phyloP scores from a whole-genome alignment of 2,888 invertebrate genomes.

The Patella pellucida region DNA sequence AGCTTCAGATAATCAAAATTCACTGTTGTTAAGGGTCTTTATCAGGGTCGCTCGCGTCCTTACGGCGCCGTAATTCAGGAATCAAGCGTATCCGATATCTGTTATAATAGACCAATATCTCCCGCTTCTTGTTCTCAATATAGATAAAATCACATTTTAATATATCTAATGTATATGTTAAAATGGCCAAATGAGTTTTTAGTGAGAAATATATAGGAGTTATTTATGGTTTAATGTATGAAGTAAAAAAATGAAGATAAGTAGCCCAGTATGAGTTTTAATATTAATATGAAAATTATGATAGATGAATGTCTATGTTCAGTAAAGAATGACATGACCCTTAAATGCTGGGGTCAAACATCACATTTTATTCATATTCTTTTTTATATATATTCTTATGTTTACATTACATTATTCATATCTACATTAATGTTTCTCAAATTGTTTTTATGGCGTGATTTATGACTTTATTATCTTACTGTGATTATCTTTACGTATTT shows the following conservation, averaged over 20 bases:
- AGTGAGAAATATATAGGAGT: constrained; percentile 11
- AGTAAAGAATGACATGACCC: background rate
- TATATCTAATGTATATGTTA: constrained; percentile 9
- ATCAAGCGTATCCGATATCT: constrained; percentile 1
- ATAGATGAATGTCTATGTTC: constrained; percentile 4
- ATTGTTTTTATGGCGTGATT: no score
- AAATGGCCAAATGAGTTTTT: constrained; percentile 10
- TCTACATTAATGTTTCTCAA: no score
- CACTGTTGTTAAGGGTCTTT: constrained; percentile 1
- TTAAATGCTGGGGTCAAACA: background rate
- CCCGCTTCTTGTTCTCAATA: background rate
- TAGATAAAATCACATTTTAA: constrained; percentile 1
- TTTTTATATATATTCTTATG: no score
- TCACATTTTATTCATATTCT: constrained; percentile 3
- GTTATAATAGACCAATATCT: constrained; percentile 6
- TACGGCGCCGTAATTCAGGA: constrained; percentile 7
- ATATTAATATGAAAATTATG: constrained; percentile 11
- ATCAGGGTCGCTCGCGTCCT: constrained; percentile 6
- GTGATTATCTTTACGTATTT: no score
- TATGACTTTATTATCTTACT: no score
- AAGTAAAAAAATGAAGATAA: background rate
- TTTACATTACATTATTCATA: no score
- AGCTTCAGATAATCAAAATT: constrained; percentile 6
- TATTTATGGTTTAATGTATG: background rate
- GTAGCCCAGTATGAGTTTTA: background rate